phyloP scores from a whole-genome alignment of 2,113 vertebrate species.

The Bombycilla garrulus region DNA sequence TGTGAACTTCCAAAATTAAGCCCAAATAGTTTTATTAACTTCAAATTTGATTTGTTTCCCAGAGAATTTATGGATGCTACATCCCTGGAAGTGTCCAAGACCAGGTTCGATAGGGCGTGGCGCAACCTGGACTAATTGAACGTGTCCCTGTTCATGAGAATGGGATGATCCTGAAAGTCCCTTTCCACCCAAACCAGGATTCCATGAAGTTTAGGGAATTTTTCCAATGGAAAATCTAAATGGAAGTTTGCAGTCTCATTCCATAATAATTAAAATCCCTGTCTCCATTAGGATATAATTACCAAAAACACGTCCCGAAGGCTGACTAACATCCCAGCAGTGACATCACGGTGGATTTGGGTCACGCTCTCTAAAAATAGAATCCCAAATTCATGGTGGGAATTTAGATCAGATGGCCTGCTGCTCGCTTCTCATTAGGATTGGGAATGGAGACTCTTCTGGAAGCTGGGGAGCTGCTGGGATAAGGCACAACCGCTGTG shows the following conservation, averaged over 20 bases:
- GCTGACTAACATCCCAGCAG: not conserved
- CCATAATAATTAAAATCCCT: not conserved
- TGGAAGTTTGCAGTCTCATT: not conserved
- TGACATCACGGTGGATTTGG: not conserved
- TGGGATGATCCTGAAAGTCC: not conserved
- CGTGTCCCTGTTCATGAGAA: not conserved
- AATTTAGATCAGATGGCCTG: not conserved
- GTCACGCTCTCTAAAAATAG: not conserved
- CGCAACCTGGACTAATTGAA: not conserved
- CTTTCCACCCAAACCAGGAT: not conserved
- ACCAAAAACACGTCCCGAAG: not conserved
- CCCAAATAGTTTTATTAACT: not conserved
- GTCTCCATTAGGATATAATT: not conserved
- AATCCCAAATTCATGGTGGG: not conserved
- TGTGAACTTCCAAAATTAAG: not conserved
- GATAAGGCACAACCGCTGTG: not conserved
- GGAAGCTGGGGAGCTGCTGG: not conserved
- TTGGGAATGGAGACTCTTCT: not conserved
- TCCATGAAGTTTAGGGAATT: not conserved
- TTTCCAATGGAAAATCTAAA: not conserved
- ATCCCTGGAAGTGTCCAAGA: not conserved
- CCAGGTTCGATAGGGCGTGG: not conserved
- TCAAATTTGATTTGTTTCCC: not conserved
- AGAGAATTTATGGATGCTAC: not conserved
- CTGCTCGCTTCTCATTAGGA: not conserved